phyloP scores from a whole-genome alignment of 2,888 invertebrate species.

The Deilephila porcellus region DNA sequence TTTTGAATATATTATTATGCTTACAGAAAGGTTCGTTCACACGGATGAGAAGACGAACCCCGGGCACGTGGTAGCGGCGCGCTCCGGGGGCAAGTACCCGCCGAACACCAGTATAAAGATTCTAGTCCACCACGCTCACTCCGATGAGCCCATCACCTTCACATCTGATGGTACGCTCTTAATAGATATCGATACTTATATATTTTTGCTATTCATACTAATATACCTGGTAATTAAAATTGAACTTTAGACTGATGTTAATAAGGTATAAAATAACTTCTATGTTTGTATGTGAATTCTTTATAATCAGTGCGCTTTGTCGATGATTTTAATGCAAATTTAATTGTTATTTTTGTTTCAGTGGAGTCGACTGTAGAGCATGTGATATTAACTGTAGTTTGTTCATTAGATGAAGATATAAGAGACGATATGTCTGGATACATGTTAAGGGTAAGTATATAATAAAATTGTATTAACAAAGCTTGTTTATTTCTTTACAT shows the following conservation, averaged over 20 bases:
- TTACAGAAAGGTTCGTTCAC: conserved; percentile 88
- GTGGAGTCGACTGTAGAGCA: conserved; percentile 94
- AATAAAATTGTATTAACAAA: no score
- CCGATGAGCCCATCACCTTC: conserved; percentile 90
- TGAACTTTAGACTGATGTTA: background rate
- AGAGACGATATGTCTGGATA: conserved; percentile 87
- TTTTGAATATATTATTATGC: conserved; percentile 28
- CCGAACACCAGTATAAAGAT: conserved; percentile 94
- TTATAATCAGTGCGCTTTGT: background rate
- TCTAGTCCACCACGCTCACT: conserved; percentile 88
- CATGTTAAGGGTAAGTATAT: conserved; percentile 82
- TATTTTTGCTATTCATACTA: no score
- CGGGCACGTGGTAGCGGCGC: conserved; percentile 94
- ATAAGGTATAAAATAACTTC: no score
- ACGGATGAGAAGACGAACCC: conserved; percentile 92
- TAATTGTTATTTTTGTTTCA: conserved; percentile 70
- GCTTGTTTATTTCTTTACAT: no score
- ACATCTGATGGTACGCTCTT: conserved; percentile 93
- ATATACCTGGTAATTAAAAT: background rate
- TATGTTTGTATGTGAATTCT: background rate
- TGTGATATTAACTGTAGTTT: conserved; percentile 92
- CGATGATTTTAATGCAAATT: conserved; percentile 4
- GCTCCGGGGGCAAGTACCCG: conserved; percentile 91
- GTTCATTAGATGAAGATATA: conserved; percentile 90
- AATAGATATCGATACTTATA: background rate